Percentiles rank a stretch among this genome's conserved stretches.
These are phyloP conservation scores for Panagrolaimus sp. DNA, from an alignment of 1,140 invertebrate genomes.

Conservation along the genomic window DNA sequence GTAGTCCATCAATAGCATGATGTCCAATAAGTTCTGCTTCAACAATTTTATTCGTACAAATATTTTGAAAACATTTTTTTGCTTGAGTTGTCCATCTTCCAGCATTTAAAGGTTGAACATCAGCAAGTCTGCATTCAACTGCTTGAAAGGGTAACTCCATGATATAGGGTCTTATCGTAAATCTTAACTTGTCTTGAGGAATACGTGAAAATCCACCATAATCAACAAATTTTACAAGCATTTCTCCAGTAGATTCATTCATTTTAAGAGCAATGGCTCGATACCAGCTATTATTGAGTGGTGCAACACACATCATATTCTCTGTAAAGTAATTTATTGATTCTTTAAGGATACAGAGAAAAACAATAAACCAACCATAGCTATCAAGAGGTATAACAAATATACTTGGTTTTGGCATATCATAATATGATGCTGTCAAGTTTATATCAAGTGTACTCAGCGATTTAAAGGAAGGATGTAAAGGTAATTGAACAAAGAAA, in stretches of 20 bases:
- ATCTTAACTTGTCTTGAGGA: constrained; percentile 67
- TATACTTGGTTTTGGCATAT: constrained; percentile 57
- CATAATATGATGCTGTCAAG: constrained; percentile 62
- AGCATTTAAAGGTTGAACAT: constrained; percentile 75
- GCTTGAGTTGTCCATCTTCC: constrained; percentile 44
- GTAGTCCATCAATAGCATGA: constrained; percentile 8
- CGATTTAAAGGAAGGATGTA: constrained; percentile 79
- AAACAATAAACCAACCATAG: background rate
- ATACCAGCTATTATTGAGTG: constrained; percentile 76
- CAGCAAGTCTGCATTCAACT: constrained; percentile 81
- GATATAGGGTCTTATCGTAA: constrained; percentile 56
- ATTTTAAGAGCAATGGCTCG: constrained; percentile 71
- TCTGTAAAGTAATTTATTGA: constrained; percentile 60
- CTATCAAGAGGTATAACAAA: background rate
- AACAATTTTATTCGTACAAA: constrained; percentile 39
- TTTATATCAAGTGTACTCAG: constrained; percentile 70
- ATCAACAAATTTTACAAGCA: constrained; percentile 81
- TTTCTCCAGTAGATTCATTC: constrained; percentile 57
- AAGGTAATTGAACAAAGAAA: constrained; percentile 84
- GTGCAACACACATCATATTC: constrained; percentile 79
- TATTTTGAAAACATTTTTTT: constrained; percentile 33
- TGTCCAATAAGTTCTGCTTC: constrained; percentile 42
- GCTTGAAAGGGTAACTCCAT: constrained; percentile 94
- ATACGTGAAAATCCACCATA: constrained; percentile 81
- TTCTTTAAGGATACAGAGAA: background rate